Evolutionary conservation across 2,888 invertebrate genomes (phyloP).

Genomic region (Drosophila paracracens): DNA sequence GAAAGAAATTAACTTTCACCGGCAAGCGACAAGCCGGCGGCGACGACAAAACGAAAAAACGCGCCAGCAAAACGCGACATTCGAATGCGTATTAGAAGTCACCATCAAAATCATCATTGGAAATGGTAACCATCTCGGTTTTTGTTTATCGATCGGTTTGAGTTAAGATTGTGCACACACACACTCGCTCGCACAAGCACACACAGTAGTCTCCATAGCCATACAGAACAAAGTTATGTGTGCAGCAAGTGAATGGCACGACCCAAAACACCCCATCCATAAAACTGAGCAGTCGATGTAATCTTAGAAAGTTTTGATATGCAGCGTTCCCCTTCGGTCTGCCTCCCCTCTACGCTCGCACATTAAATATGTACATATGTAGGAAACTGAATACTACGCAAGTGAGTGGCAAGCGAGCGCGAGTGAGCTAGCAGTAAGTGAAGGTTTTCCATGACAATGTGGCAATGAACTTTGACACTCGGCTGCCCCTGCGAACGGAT

Average conservation of each 20-base stretch:
- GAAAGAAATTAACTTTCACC: constrained; percentile 72
- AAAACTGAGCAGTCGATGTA: constrained; percentile 6
- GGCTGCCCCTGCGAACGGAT: constrained; percentile 21
- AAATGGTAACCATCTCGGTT: constrained; percentile 21
- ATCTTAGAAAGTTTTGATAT: constrained; percentile 46
- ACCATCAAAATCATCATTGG: constrained; percentile 33
- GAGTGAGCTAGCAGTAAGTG: constrained; percentile 13
- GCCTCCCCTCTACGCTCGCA: not conserved
- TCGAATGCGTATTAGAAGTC: constrained; percentile 73
- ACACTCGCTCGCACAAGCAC: not conserved
- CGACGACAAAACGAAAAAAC: constrained; percentile 30
- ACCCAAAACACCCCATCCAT: not conserved
- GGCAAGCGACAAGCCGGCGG: constrained; percentile 52
- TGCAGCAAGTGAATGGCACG: constrained; percentile 36
- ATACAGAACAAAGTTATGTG: constrained; percentile 28
- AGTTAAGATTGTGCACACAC: constrained; percentile 13
- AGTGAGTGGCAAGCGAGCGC: not conserved
- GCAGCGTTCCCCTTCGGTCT: not conserved
- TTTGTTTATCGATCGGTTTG: constrained; percentile 15
- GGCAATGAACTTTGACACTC: constrained; percentile 61
- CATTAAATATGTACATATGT: constrained; percentile 12
- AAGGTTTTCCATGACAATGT: constrained; percentile 49
- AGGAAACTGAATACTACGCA: constrained; percentile 45
- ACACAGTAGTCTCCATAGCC: not conserved
- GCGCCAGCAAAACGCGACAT: constrained; percentile 45